Conservation (phyloP, 2,888 invertebrate species). For the Scaptomyza polygonia region DNA sequence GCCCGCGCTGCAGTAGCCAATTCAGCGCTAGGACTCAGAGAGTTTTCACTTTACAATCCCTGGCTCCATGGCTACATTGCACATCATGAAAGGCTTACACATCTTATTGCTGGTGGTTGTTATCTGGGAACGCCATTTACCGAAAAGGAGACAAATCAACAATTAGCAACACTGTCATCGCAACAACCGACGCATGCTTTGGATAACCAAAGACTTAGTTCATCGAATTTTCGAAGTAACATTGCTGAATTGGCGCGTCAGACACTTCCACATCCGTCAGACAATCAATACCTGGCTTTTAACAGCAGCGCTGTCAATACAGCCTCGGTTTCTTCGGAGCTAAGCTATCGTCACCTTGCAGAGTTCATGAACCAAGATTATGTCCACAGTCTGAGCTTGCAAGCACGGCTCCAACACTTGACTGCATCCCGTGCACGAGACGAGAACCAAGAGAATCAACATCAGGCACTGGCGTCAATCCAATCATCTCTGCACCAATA, state of each 20-base stretch:
- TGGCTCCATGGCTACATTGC: slow-evolving; percentile 84
- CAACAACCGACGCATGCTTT: slow-evolving; percentile 55
- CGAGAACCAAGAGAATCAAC: slow-evolving; percentile 39
- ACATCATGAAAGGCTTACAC: slow-evolving; percentile 83
- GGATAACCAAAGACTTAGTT: slow-evolving; percentile 40
- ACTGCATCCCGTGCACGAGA: slow-evolving; percentile 49
- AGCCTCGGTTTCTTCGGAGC: slow-evolving; percentile 57
- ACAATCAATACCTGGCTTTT: slow-evolving; percentile 75
- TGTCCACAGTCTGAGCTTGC: slow-evolving; percentile 74
- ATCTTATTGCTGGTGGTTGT: slow-evolving; percentile 80
- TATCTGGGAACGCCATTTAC: slow-evolving; percentile 59
- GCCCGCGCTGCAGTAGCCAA: slow-evolving; percentile 79
- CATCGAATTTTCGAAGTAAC: slow-evolving; percentile 37
- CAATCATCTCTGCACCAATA: slow-evolving; percentile 32
- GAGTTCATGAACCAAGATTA: slow-evolving; percentile 77
- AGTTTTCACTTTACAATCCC: slow-evolving; percentile 84
- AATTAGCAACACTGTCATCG: slow-evolving; percentile 20
- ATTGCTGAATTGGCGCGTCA: slow-evolving; percentile 39
- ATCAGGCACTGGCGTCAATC: not conserved
- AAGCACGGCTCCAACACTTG: slow-evolving; percentile 69
- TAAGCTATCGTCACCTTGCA: slow-evolving; percentile 67
- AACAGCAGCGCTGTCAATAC: slow-evolving; percentile 38
- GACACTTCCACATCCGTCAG: slow-evolving; percentile 59
- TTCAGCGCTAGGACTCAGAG: slow-evolving; percentile 80
- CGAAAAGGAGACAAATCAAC: slow-evolving; percentile 46